A percentile compares a stretch with the other conserved stretches of the same genome.
phyloP scores from a whole-genome alignment of 2,797 vertebrate species.

The Ataeniobius toweri region DNA sequence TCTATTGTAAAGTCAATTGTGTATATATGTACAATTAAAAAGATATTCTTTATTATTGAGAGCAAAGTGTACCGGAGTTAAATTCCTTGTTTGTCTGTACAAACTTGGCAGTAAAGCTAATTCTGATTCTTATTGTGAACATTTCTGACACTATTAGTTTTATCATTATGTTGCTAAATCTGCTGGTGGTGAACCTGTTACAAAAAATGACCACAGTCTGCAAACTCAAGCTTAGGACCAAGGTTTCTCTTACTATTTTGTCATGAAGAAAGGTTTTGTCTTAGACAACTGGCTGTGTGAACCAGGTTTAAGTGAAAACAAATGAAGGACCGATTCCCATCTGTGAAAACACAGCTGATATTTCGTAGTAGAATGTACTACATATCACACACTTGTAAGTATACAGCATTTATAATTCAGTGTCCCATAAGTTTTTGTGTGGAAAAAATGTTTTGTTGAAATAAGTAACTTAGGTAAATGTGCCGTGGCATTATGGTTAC shows the following conservation, averaged over 20 bases:
- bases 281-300: background rate
- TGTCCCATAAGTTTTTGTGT: slow-evolving; percentile 25
- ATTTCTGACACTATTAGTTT: background rate
- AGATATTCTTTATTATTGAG: no score
- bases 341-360: slow-evolving; percentile 61
- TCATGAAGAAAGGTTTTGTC: background rate
- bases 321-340: slow-evolving; percentile 71
- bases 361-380: slow-evolving; percentile 43
- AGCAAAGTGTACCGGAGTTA: no score
- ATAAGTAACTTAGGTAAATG: slow-evolving; percentile 55
- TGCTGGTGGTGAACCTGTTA: no score
- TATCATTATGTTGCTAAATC: background rate
- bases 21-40: no score
- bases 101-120: no score
- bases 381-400: slow-evolving; percentile 51
- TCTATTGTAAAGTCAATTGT: no score
- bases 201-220: background rate
- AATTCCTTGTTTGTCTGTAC: no score
- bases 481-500: slow-evolving; percentile 49
- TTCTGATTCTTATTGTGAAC: background rate
- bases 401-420: slow-evolving; percentile 29
- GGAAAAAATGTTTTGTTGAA: slow-evolving; percentile 33
- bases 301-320: slow-evolving; percentile 55
- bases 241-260: background rate
- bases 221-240: background rate